A percentile compares a stretch with the other conserved stretches of the same genome.
Evolutionary conservation across 1,140 invertebrate species (phyloP).

Genomic region (Pseudomyrmex concolor): DNA sequence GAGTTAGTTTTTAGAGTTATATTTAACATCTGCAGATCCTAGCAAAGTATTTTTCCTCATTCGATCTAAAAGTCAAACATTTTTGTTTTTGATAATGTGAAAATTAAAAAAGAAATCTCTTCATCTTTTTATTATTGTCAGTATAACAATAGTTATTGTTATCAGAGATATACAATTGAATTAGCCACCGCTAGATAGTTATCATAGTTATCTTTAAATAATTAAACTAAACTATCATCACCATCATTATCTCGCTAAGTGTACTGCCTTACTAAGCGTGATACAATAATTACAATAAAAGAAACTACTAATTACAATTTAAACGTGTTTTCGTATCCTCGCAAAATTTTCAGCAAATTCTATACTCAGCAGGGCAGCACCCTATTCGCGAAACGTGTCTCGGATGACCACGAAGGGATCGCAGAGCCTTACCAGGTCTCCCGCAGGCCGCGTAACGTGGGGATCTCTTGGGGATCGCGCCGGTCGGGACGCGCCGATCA

Average conservation of each 20-base stretch:
- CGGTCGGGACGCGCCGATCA: conserved; percentile 75
- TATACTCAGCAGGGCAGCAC: neutral
- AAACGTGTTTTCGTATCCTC: neutral
- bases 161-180: neutral
- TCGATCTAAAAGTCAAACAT: neutral
- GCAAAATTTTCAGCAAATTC: neutral
- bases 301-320: neutral
- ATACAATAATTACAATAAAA: no score
- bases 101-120: no score
- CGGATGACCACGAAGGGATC: neutral
- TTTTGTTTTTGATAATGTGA: neutral
- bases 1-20: neutral
- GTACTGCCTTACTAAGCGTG: conserved; percentile 2
- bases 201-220: neutral
- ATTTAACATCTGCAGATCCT: no score
- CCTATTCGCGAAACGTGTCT: neutral
- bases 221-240: neutral
- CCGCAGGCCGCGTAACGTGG: conserved; percentile 66
- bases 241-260: neutral
- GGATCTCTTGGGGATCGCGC: conserved; percentile 70
- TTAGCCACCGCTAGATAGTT: neutral
- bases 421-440: conserved; percentile 61
- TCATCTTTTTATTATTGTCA: no score
- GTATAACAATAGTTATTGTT: no score
- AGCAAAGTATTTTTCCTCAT: no score